phyloP scores from a whole-genome alignment of 1,140 invertebrate species.

The Ceratosolen solmsi region DNA sequence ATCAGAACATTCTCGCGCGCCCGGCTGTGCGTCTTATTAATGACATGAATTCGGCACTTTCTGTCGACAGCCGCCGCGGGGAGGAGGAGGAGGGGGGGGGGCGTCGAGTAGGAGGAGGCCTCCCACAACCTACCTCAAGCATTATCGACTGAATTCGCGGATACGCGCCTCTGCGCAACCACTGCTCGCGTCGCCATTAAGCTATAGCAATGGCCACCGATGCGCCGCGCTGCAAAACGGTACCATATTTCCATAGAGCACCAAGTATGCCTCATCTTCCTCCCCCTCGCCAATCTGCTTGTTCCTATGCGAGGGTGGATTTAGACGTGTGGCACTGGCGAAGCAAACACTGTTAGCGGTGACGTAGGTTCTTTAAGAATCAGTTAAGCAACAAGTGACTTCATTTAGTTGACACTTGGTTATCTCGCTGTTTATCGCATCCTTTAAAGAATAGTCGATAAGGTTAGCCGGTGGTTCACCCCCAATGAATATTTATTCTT shows the following conservation, averaged over 20 bases:
- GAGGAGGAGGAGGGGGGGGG: no score
- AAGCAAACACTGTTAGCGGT: background rate
- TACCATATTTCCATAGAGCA: background rate
- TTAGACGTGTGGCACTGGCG: no score
- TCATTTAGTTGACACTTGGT: background rate
- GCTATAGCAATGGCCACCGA: background rate
- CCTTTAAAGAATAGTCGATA: background rate
- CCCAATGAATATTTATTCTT: no score
- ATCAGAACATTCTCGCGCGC: no score
- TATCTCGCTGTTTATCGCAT: background rate
- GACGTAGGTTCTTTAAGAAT: background rate
- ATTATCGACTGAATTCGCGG: background rate
- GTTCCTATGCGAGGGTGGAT: no score
- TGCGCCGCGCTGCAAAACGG: background rate
- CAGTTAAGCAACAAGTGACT: background rate
- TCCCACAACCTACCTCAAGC: conserved; percentile 7
- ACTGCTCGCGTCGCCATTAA: background rate
- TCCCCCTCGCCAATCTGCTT: background rate
- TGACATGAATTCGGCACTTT: background rate
- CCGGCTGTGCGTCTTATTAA: no score
- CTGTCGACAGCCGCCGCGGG: no score
- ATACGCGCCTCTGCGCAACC: background rate
- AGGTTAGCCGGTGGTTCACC: no score
- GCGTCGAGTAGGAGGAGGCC: background rate
- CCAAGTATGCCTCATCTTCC: background rate